Percentiles rank a stretch among this genome's conserved stretches.
Conservation (phyloP, 2,888 invertebrate genomes). For the Cinara cedri region DNA sequence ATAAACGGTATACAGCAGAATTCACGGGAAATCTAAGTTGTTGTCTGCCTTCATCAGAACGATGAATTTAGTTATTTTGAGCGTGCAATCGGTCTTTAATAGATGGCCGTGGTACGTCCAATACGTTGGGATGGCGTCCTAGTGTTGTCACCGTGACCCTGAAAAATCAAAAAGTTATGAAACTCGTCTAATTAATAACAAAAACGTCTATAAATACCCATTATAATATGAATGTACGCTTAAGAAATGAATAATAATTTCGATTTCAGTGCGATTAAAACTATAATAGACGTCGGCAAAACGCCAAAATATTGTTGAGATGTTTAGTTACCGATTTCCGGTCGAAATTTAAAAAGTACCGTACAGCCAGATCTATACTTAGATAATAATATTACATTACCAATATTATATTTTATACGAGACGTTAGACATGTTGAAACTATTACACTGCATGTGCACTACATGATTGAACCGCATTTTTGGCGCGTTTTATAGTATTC, state of each 20-base stretch:
- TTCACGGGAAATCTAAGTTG: constrained; percentile 24
- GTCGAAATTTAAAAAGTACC: neutral
- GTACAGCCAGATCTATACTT: neutral
- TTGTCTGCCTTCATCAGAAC: constrained; percentile 15
- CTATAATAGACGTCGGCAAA: neutral
- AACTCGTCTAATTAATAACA: neutral
- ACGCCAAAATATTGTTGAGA: neutral
- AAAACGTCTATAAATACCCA: neutral
- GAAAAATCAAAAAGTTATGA: neutral
- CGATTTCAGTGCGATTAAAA: neutral
- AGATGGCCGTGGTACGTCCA: constrained; percentile 42
- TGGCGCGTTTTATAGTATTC: too few species aligned
- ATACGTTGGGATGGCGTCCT: constrained; percentile 47
- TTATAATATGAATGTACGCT: neutral
- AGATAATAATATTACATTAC: neutral
- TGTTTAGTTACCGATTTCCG: neutral
- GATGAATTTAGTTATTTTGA: constrained; percentile 38
- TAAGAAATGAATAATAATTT: neutral
- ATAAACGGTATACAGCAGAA: constrained; percentile 25
- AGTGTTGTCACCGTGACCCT: constrained; percentile 49
- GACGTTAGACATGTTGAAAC: neutral
- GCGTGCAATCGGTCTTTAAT: constrained; percentile 54
- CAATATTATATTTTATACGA: neutral
- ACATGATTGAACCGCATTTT: too few species aligned
- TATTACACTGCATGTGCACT: too few species aligned